These are phyloP conservation scores for Zaprionus tsacasi DNA, from an alignment of 1,140 invertebrate genomes.

Conservation along the genomic window DNA sequence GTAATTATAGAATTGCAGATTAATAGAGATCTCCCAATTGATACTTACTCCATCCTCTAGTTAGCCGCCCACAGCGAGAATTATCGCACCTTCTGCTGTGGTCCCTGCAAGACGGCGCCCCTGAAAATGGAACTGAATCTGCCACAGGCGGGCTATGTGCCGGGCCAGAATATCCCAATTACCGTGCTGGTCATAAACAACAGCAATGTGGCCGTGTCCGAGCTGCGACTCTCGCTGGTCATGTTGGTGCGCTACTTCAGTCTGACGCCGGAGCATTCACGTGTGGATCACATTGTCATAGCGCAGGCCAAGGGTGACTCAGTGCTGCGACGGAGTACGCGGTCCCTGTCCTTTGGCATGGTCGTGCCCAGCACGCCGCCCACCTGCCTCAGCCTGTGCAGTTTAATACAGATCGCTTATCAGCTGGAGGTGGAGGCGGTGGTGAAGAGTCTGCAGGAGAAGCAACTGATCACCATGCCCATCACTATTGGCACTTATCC, in stretches of 20 bases:
- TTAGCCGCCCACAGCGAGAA: slow-evolving; percentile 65
- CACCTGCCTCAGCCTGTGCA: slow-evolving; percentile 88
- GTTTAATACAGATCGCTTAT: slow-evolving; percentile 88
- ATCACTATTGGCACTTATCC: slow-evolving; percentile 87
- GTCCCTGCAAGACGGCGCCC: slow-evolving; percentile 76
- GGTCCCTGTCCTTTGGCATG: slow-evolving; percentile 80
- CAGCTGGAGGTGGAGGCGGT: slow-evolving; percentile 86
- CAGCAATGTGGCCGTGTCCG: slow-evolving; percentile 85
- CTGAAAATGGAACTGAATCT: slow-evolving; percentile 72
- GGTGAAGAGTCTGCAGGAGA: slow-evolving; percentile 83
- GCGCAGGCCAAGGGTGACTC: slow-evolving; percentile 84
- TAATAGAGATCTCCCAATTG: too few species aligned
- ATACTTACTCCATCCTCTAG: slow-evolving; percentile 28
- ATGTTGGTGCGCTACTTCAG: slow-evolving; percentile 83
- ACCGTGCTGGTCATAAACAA: slow-evolving; percentile 76
- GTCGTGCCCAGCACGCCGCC: slow-evolving; percentile 88
- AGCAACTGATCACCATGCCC: slow-evolving; percentile 84
- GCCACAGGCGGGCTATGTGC: slow-evolving; percentile 77
- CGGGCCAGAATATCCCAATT: slow-evolving; percentile 75
- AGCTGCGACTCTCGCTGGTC: slow-evolving; percentile 84
- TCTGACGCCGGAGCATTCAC: slow-evolving; percentile 86
- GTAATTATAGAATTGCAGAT: slow-evolving; percentile 27
- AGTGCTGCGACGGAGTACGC: slow-evolving; percentile 84
- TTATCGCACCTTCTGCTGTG: slow-evolving; percentile 76
- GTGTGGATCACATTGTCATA: slow-evolving; percentile 86